Percentiles rank a stretch among this genome's conserved stretches.
phyloP scores from a whole-genome alignment of 2,113 vertebrate genomes.

The Zingel zingel region DNA sequence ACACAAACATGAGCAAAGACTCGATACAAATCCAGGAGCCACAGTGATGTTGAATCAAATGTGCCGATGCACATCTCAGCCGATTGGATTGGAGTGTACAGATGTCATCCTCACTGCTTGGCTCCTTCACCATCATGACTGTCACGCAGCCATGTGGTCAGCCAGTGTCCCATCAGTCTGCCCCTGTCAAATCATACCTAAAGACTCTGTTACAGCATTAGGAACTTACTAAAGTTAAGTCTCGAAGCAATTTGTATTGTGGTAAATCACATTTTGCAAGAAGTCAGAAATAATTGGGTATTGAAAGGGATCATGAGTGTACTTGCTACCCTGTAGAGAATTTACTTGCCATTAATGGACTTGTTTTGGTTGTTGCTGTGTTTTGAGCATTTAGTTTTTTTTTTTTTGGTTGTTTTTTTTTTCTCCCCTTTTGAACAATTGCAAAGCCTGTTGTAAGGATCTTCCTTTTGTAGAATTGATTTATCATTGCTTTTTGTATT shows the following conservation, averaged over 20 bases:
- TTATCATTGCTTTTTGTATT: slow-evolving; percentile 53
- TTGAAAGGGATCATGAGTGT: slow-evolving; percentile 75
- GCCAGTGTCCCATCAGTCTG: slow-evolving; percentile 18
- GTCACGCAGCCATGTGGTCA: slow-evolving; percentile 4
- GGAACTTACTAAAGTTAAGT: slow-evolving; percentile 44
- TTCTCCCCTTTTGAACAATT: slow-evolving; percentile 72
- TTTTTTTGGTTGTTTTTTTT: not conserved
- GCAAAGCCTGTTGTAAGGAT: slow-evolving; percentile 73
- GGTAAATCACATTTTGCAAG: slow-evolving; percentile 64
- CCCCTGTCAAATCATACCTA: slow-evolving; percentile 11
- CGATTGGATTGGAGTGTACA: slow-evolving; percentile 38
- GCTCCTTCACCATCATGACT: slow-evolving; percentile 5
- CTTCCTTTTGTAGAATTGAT: slow-evolving; percentile 79
- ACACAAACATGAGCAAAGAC: slow-evolving; percentile 39
- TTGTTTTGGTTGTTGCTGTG: slow-evolving; percentile 65
- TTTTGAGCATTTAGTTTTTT: slow-evolving; percentile 57
- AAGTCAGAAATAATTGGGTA: slow-evolving; percentile 53
- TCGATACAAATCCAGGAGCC: slow-evolving; percentile 22
- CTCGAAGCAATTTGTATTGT: slow-evolving; percentile 56
- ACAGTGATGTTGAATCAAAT: slow-evolving; percentile 17
- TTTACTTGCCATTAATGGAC: slow-evolving; percentile 68
- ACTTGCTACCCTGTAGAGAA: slow-evolving; percentile 63
- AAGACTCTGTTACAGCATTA: slow-evolving; percentile 41
- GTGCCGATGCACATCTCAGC: slow-evolving; percentile 17
- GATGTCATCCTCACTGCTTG: slow-evolving; percentile 10